Evolutionary conservation across 2,888 invertebrate species (phyloP).

Genomic region (Papilio elwesi): DNA sequence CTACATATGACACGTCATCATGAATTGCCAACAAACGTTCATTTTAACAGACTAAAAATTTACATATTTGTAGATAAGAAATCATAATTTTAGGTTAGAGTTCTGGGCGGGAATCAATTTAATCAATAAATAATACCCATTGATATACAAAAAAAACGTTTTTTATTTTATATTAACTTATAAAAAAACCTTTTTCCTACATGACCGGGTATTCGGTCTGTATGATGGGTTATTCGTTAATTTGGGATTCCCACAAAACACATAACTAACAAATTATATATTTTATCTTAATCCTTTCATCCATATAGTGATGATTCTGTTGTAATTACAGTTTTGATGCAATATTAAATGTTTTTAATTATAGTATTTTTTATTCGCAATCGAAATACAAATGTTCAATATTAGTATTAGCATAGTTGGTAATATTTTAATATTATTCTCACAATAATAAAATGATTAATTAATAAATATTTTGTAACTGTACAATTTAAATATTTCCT

Average conservation of each 20-base stretch:
- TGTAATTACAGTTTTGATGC: neutral
- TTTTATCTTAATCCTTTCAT: neutral
- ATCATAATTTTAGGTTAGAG: neutral
- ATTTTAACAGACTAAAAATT: neutral
- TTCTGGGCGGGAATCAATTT: neutral
- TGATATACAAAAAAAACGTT: too few relatives aligned
- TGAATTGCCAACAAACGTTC: too few relatives aligned
- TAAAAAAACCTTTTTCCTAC: too few relatives aligned
- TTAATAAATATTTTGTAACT: neutral
- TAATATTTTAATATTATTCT: neutral
- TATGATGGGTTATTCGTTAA: neutral
- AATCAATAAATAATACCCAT: too few relatives aligned
- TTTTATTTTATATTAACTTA: too few relatives aligned
- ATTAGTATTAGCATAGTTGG: neutral
- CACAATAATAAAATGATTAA: neutral
- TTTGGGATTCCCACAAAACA: constrained; percentile 7
- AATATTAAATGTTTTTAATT: neutral
- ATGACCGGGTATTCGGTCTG: neutral
- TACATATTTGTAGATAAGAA: neutral
- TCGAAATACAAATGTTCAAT: neutral
- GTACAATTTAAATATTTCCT: neutral
- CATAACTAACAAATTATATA: neutral
- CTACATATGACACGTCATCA: too few relatives aligned
- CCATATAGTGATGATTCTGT: neutral
- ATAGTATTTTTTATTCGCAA: neutral